Percentiles rank a stretch among this genome's conserved stretches.
Evolutionary conservation across 1,140 invertebrate genomes (phyloP).

Genomic region (Scaptomyza pallida): DNA sequence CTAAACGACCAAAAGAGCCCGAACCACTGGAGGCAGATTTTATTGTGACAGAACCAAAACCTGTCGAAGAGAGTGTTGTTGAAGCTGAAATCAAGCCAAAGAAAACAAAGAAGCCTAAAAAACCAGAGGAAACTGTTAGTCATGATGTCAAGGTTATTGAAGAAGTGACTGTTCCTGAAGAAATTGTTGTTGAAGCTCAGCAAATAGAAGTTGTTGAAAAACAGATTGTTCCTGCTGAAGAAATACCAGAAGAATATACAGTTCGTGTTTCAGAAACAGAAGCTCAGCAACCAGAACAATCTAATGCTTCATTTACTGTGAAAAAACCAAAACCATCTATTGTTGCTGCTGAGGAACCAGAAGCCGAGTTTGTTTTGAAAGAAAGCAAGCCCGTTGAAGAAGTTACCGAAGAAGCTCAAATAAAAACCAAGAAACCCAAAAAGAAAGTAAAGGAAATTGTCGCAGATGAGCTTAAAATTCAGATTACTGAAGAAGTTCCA

Average conservation of each 20-base stretch:
- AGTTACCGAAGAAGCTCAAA: conserved; percentile 64
- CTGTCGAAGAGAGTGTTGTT: conserved; percentile 73
- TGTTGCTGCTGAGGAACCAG: conserved; percentile 62
- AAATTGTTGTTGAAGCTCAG: conserved; percentile 32
- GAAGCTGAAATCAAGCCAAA: conserved; percentile 68
- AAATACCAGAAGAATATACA: conserved; percentile 52
- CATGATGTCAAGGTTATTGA: conserved; percentile 69
- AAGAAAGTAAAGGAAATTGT: conserved; percentile 68
- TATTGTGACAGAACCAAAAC: conserved; percentile 65
- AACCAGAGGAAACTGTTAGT: conserved; percentile 63
- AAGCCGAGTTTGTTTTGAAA: conserved; percentile 68
- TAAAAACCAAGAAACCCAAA: conserved; percentile 79
- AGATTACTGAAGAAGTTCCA: conserved; percentile 59
- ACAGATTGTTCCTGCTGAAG: conserved; percentile 31
- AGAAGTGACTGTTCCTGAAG: conserved; percentile 45
- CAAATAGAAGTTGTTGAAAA: conserved; percentile 30
- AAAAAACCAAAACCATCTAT: conserved; percentile 61
- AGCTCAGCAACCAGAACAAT: conserved; percentile 26
- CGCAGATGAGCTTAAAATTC: conserved; percentile 66
- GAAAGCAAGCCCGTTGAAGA: conserved; percentile 65
- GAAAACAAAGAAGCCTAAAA: conserved; percentile 84
- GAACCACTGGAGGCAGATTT: conserved; percentile 61
- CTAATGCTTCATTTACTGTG: conserved; percentile 56
- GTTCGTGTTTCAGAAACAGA: conserved; percentile 35
- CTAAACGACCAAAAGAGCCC: conserved; percentile 63